Evolutionary conservation across 1,140 invertebrate genomes (phyloP).

Genomic region (Dreissena rostriformis): DNA sequence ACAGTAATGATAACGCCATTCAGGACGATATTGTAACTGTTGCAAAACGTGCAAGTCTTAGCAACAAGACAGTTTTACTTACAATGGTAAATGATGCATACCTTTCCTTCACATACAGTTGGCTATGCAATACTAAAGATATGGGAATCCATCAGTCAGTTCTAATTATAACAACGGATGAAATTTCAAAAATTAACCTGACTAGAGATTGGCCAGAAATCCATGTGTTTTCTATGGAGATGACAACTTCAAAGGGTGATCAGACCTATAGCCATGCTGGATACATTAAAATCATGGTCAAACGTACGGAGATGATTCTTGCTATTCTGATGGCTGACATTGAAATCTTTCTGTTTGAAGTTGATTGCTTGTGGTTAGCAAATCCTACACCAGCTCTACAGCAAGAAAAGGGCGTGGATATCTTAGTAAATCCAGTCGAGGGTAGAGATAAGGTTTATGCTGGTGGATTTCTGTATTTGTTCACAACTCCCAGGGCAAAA

Average conservation of each 20-base stretch:
- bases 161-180: slow-evolving; percentile 67
- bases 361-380: slow-evolving; percentile 72
- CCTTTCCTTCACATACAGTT: slow-evolving; percentile 69
- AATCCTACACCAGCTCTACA: slow-evolving; percentile 62
- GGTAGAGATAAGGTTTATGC: not conserved
- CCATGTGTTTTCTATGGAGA: slow-evolving; percentile 56
- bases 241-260: slow-evolving; percentile 48
- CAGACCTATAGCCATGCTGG: slow-evolving; percentile 69
- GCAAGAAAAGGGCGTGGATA: slow-evolving; percentile 51
- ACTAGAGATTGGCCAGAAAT: slow-evolving; percentile 66
- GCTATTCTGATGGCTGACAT: slow-evolving; percentile 61
- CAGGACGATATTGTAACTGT: slow-evolving; percentile 37
- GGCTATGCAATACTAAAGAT: slow-evolving; percentile 72
- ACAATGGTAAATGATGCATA: slow-evolving; percentile 74
- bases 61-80: slow-evolving; percentile 58
- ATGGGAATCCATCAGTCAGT: slow-evolving; percentile 68
- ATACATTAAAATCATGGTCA: slow-evolving; percentile 69
- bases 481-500: slow-evolving; percentile 12
- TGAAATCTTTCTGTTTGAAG: slow-evolving; percentile 72
- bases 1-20: not conserved
- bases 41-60: slow-evolving; percentile 20
- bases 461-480: slow-evolving; percentile 28
- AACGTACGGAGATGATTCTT: slow-evolving; percentile 63
- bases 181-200: slow-evolving; percentile 55
- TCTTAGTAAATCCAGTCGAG: slow-evolving; percentile 63